Conservation (phyloP, 2,888 invertebrate genomes). For the Belgica antarctica region DNA sequence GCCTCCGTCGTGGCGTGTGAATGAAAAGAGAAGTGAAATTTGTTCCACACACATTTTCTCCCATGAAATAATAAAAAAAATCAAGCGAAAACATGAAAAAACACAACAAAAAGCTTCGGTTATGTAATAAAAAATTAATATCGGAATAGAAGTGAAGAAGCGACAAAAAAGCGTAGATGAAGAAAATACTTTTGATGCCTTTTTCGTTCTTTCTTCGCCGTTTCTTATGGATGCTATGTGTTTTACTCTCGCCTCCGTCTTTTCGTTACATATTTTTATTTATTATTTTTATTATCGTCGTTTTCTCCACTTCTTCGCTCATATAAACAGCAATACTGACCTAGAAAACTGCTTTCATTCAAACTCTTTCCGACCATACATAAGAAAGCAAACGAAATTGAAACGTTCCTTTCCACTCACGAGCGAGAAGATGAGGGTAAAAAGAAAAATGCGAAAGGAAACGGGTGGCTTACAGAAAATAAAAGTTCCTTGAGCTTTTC, state of each 20-base stretch:
- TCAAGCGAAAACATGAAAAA: slow-evolving; percentile 27
- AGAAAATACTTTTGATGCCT: slow-evolving; percentile 40
- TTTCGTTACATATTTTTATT: slow-evolving; percentile 43
- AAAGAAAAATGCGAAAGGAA: slow-evolving; percentile 6
- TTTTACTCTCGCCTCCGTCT: slow-evolving; percentile 35
- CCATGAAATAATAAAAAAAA: neutral
- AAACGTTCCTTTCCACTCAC: neutral
- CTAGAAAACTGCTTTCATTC: slow-evolving; percentile 43
- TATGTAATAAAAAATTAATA: slow-evolving; percentile 35
- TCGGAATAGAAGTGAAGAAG: slow-evolving; percentile 35
- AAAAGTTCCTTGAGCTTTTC: slow-evolving; percentile 2
- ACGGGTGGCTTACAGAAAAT: too few species aligned
- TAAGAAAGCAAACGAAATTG: neutral
- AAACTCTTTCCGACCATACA: slow-evolving; percentile 17
- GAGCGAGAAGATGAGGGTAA: neutral
- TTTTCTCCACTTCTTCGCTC: slow-evolving; percentile 11
- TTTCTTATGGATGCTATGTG: slow-evolving; percentile 19
- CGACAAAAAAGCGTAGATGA: slow-evolving; percentile 40
- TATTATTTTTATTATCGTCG: slow-evolving; percentile 36
- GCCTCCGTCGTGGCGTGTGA: neutral
- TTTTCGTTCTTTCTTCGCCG: slow-evolving; percentile 13
- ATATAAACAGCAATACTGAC: slow-evolving; percentile 42
- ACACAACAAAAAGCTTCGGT: slow-evolving; percentile 5
- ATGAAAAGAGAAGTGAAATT: slow-evolving; percentile 36
- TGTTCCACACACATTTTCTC: neutral